Base-by-base conservation (phyloP, 2,797 vertebrate species). In the Pangasius larnaudii region DNA sequence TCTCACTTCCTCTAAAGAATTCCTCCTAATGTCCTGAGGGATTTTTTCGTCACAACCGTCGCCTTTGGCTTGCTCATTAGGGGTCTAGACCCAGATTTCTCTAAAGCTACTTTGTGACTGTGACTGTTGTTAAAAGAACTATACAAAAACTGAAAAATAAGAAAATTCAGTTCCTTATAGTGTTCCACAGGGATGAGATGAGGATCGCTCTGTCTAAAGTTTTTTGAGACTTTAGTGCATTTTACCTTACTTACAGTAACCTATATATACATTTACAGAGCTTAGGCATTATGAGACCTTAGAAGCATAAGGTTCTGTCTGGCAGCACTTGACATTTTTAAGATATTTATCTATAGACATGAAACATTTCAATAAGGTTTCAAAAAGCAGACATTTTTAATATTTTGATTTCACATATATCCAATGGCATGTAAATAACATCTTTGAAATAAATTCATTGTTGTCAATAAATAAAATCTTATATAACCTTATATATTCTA, bases 21-120 rank as follows among this genome's bases (percentile, higher is more conserved):
- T 69, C 63, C 42, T 51, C 42, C 39, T 49, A 5, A 51, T 51
- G n/a, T 67, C 33, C 39, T 49, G 59, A 83, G 80, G 59, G 80
- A 49, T 16, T 65, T 65, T 49, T 83, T 30, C 16, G 1, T 49
- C 59, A 19, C 14, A 30, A 30, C 59, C 11, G 39, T 49, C 63
- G 30, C 82, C 61, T 84, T 84, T 84, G 63, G n/a, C 63, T 53
- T 69, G 49, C 63, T 84, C 39, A 67, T 84, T 84, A 30, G 81
- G 81, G 61, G 39, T 49, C 59, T 19, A 83, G 27, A 83, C 27
- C 42, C 80, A 83, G 59, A 83, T 83, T 83, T 83, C 27, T 19
- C 42, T 53, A 24, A 33, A 53, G 27, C 18, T 69, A 10, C 63
- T 33, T 69, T 53, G n/a, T 33, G 59, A 18, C 13, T 39, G 5